Evolutionary conservation across 2,113 vertebrate genomes (phyloP).

Genomic region (Otus sunia): DNA sequence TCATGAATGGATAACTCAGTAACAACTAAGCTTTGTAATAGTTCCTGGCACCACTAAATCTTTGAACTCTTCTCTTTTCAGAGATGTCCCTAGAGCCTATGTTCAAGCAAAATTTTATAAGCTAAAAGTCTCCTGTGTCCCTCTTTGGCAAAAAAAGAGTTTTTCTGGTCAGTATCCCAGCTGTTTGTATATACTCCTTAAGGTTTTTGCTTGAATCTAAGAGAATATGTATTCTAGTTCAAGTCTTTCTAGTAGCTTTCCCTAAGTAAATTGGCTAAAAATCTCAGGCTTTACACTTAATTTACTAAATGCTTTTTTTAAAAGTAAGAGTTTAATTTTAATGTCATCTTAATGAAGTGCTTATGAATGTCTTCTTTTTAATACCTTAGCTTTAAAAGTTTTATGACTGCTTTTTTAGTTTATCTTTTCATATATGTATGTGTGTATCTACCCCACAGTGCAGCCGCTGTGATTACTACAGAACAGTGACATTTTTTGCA

Average conservation of each 20-base stretch:
- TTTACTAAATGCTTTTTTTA: not conserved
- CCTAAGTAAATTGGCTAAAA: not conserved
- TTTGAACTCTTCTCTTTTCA: conserved; percentile 46
- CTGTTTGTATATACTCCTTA: not conserved
- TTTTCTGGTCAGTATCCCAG: conserved; percentile 71
- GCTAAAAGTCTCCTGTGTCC: conserved; percentile 68
- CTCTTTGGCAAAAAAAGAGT: conserved; percentile 69
- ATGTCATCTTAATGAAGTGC: not conserved
- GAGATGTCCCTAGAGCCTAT: conserved; percentile 54
- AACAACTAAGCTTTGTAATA: not conserved
- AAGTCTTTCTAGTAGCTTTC: not conserved
- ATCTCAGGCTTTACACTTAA: not conserved
- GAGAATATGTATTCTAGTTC: not conserved
- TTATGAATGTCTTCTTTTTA: not conserved
- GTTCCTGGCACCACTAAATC: not conserved
- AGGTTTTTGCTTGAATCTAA: not conserved
- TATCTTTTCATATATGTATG: not conserved
- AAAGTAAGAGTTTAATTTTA: not conserved
- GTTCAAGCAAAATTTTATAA: conserved; percentile 67
- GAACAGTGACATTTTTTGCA: not conserved
- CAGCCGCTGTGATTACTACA: not conserved
- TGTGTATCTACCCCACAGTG: not conserved
- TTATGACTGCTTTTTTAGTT: not conserved
- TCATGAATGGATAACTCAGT: not conserved
- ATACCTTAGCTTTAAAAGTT: not conserved